Conservation (phyloP, 2,888 invertebrate genomes). For the Andrena chrysosceles region DNA sequence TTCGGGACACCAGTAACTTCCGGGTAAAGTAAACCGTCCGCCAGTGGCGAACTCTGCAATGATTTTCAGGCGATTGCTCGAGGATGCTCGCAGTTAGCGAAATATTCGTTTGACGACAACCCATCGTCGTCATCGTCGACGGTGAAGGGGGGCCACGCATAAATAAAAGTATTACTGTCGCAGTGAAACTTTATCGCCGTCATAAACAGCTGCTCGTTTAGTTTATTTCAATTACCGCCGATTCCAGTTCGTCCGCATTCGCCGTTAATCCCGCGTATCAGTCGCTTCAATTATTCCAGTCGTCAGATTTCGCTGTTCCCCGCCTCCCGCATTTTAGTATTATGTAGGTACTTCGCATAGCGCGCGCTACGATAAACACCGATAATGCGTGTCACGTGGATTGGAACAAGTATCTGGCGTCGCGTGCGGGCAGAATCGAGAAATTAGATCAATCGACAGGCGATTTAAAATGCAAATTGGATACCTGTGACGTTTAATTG, state of each 20-base stretch:
- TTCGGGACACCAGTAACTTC: not conserved
- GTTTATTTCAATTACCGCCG: conserved; percentile 67
- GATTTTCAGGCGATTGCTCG: conserved; percentile 19
- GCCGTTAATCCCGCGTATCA: conserved; percentile 60
- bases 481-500: conserved; percentile 4
- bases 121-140: not conserved
- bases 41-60: not conserved
- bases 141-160: conserved; percentile 1
- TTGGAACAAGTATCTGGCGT: conserved; percentile 9
- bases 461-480: conserved; percentile 8
- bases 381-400: conserved; percentile 36
- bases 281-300: conserved; percentile 43
- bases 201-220: conserved; percentile 55
- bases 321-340: not conserved
- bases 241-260: conserved; percentile 51
- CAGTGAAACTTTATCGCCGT: conserved; percentile 65
- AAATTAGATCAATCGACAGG: conserved; percentile 17
- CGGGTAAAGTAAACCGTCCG: conserved; percentile 17
- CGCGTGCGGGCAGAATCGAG: conserved; percentile 24
- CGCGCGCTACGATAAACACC: conserved; percentile 18
- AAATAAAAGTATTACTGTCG: conserved; percentile 66
- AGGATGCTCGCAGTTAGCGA: conserved; percentile 46
- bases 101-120: conserved; percentile 50
- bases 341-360: conserved; percentile 25
- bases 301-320: conserved; percentile 11